These are phyloP conservation scores for Eufriesea mexicana DNA, from an alignment of 1,140 invertebrate species.

Conservation along the genomic window DNA sequence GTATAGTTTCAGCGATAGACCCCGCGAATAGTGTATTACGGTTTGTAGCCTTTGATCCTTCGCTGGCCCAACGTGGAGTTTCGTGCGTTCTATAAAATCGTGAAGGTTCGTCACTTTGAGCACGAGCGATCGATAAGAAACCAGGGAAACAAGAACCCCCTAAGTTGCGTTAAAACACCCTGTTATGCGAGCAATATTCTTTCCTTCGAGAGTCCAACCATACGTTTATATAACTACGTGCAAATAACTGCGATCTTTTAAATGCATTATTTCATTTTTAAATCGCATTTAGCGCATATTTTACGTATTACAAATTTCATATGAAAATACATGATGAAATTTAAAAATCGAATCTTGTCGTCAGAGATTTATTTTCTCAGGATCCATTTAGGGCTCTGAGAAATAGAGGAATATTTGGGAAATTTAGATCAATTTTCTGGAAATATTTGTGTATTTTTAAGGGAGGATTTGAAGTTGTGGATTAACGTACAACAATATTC, in stretches of 20 bases:
- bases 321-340: no score
- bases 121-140: slow-evolving; percentile 33
- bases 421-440: no score
- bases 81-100: slow-evolving; percentile 42
- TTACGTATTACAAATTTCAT: no score
- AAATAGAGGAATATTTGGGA: no score
- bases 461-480: background rate
- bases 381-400: no score
- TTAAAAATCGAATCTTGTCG: no score
- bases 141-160: background rate
- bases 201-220: background rate
- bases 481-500: background rate
- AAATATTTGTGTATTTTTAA: background rate
- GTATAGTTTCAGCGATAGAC: slow-evolving; percentile 31
- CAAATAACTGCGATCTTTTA: no score
- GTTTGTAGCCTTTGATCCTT: slow-evolving; percentile 30
- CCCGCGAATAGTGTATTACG: slow-evolving; percentile 18
- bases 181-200: background rate
- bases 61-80: background rate
- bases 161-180: background rate
- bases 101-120: slow-evolving; percentile 32
- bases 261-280: no score
- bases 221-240: no score
- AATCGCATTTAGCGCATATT: no score
- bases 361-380: no score